These are phyloP conservation scores for Siniperca knerii DNA, from an alignment of 2,113 vertebrate genomes.

Conservation along the genomic window DNA sequence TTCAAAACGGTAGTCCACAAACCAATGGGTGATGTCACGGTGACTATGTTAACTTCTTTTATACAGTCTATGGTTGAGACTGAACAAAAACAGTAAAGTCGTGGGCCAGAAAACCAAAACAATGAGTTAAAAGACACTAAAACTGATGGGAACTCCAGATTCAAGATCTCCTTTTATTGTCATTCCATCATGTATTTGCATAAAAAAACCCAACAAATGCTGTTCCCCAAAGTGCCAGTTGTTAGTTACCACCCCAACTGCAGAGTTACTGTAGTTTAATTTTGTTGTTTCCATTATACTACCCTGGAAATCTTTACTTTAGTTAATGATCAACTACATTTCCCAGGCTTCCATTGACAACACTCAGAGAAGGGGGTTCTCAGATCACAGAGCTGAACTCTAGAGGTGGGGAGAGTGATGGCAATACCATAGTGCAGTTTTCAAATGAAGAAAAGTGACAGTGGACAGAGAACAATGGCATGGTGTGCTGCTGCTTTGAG, in stretches of 20 bases:
- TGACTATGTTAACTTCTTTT: too few species aligned
- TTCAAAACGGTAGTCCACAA: too few species aligned
- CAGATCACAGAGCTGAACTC: not conserved
- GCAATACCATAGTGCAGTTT: not conserved
- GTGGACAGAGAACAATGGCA: slow-evolving; percentile 1
- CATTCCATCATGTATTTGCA: too few species aligned
- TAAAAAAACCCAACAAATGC: too few species aligned
- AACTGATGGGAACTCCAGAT: not conserved
- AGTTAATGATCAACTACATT: not conserved
- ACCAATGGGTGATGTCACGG: too few species aligned
- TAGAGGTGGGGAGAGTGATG: not conserved
- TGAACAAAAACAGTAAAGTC: too few species aligned
- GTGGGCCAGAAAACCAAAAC: too few species aligned
- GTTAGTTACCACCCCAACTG: too few species aligned
- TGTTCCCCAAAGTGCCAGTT: too few species aligned
- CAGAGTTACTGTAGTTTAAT: too few species aligned
- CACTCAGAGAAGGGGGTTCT: not conserved
- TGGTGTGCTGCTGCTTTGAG: not conserved
- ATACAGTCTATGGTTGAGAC: too few species aligned
- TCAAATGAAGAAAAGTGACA: not conserved
- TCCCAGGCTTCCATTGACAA: not conserved
- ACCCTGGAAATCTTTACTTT: not conserved
- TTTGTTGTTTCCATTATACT: not conserved
- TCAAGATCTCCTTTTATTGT: too few species aligned
- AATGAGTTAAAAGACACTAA: not conserved